These are phyloP conservation scores for Acomys russatus DNA, from an alignment of 2,797 vertebrate genomes.

Conservation along the genomic window DNA sequence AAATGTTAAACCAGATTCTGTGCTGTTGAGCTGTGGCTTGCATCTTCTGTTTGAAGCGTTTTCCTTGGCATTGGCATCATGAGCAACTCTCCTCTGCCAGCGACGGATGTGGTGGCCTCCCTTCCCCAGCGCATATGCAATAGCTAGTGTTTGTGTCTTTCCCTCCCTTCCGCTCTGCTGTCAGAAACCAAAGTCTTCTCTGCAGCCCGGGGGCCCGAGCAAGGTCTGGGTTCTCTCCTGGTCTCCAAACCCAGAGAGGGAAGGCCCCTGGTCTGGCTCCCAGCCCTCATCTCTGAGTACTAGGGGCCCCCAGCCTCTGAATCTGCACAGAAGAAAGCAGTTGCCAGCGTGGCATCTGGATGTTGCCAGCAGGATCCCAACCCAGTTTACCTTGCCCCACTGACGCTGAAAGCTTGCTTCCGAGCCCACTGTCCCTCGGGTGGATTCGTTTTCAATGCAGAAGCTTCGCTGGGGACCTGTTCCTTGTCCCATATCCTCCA, in stretches of 20 bases:
- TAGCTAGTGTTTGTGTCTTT: constrained; percentile 85
- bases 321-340: constrained; percentile 86
- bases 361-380: constrained; percentile 28
- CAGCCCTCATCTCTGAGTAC: constrained; percentile 46
- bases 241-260: constrained; percentile 77
- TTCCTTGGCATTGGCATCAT: constrained; percentile 88
- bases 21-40: constrained; percentile 93
- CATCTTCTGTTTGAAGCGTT: constrained; percentile 93
- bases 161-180: constrained; percentile 59
- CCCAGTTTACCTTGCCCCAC: constrained; percentile 24
- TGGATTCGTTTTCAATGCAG: constrained; percentile 55
- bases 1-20: constrained; percentile 89
- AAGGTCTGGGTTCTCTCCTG: constrained; percentile 68
- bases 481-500: neutral
- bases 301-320: constrained; percentile 69
- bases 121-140: constrained; percentile 72
- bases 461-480: constrained; percentile 34
- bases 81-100: constrained; percentile 85
- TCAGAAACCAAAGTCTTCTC: constrained; percentile 83
- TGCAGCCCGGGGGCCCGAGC: constrained; percentile 79
- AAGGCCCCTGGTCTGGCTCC: constrained; percentile 64
- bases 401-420: constrained; percentile 51
- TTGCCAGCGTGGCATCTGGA: constrained; percentile 78
- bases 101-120: constrained; percentile 77
- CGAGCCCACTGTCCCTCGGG: neutral